Conservation (phyloP, 1,140 invertebrate species). For the Ganaspis sp. region DNA sequence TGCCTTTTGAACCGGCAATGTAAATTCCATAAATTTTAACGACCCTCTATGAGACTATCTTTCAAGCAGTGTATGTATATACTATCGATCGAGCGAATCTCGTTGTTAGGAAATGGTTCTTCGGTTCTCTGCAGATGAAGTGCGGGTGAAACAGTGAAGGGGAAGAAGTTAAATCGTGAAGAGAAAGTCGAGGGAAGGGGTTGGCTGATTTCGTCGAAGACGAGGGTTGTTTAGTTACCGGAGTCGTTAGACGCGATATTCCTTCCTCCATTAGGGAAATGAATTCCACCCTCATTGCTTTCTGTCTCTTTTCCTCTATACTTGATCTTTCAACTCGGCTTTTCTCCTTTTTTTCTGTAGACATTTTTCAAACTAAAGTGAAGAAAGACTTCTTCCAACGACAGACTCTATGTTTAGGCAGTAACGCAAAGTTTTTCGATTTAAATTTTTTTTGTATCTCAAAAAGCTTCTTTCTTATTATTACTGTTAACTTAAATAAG, state of each 20-base stretch:
- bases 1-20: slow-evolving; percentile 47
- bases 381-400: not conserved
- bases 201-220: slow-evolving; percentile 34
- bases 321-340: not conserved
- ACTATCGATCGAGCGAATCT: slow-evolving; percentile 39
- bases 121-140: slow-evolving; percentile 24
- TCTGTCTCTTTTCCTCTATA: not conserved
- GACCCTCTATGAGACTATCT: slow-evolving; percentile 31
- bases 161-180: not conserved
- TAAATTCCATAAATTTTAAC: slow-evolving; percentile 55
- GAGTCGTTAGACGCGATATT: slow-evolving; percentile 50
- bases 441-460: no score
- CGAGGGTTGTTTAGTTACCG: slow-evolving; percentile 49
- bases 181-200: not conserved
- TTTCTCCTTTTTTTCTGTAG: not conserved
- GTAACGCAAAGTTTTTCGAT: not conserved
- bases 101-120: slow-evolving; percentile 23
- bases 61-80: not conserved
- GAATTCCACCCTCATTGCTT: slow-evolving; percentile 46
- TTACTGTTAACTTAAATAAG: no score
- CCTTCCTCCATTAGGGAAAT: slow-evolving; percentile 56
- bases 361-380: not conserved
- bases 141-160: not conserved
- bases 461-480: no score
- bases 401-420: not conserved